These are phyloP conservation scores for Drosophila pullipes DNA, from an alignment of 2,888 invertebrate species.

Conservation along the genomic window DNA sequence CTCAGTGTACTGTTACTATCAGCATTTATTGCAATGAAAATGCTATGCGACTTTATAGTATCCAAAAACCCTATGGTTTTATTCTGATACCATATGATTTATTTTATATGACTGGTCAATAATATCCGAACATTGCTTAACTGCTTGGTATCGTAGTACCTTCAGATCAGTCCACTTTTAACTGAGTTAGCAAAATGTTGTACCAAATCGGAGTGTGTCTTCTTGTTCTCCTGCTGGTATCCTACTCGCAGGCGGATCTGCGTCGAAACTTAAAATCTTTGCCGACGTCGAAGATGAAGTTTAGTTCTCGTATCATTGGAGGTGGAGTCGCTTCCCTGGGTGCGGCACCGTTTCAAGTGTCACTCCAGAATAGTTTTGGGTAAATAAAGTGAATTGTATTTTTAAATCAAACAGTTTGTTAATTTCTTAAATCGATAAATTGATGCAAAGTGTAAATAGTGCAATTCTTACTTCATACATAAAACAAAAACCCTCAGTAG, in stretches of 20 bases:
- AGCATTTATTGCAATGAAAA: conserved; percentile 47
- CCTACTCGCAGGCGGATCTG: conserved; percentile 30
- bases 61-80: conserved; percentile 31
- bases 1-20: conserved; percentile 7
- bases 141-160: conserved; percentile 22
- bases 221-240: conserved; percentile 28
- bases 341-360: conserved; percentile 83
- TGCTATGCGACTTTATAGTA: conserved; percentile 59
- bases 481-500: not conserved
- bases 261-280: conserved; percentile 42
- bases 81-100: conserved; percentile 36
- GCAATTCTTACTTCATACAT: not conserved
- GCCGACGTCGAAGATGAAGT: conserved; percentile 7
- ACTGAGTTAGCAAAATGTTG: conserved; percentile 57
- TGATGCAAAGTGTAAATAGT: not conserved
- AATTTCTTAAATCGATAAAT: not conserved
- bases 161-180: conserved; percentile 57
- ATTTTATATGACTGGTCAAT: conserved; percentile 57
- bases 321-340: conserved; percentile 66
- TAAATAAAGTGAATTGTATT: conserved; percentile 13
- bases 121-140: conserved; percentile 61
- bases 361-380: conserved; percentile 77
- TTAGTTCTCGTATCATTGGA: conserved; percentile 71
- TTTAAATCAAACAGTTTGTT: not conserved
- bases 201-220: conserved; percentile 32